These are phyloP conservation scores for Morone saxatilis DNA, from an alignment of 2,113 vertebrate genomes.

Conservation along the genomic window DNA sequence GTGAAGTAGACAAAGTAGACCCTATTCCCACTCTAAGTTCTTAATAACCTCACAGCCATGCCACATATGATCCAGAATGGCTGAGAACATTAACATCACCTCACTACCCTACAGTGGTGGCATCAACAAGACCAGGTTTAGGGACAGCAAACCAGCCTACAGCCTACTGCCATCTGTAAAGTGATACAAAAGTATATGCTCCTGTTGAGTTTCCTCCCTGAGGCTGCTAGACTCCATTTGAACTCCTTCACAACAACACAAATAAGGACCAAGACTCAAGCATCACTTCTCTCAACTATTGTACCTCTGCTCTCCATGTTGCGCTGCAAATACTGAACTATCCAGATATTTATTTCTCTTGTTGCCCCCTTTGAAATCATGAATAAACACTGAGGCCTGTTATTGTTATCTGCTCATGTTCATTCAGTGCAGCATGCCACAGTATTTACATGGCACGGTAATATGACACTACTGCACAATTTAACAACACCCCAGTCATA, in stretches of 20 bases:
- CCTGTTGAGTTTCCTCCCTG: conserved; percentile 11
- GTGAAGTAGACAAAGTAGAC: not conserved
- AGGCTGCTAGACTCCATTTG: conserved; percentile 26
- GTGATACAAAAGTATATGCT: conserved; percentile 20
- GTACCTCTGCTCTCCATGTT: not conserved
- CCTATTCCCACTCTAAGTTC: no score
- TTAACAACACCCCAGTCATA: not conserved
- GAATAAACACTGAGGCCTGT: conserved; percentile 1
- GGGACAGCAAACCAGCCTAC: not conserved
- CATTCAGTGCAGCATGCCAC: not conserved
- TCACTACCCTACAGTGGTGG: not conserved
- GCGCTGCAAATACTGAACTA: not conserved
- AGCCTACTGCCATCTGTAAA: conserved; percentile 18
- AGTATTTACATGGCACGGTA: conserved; percentile 5
- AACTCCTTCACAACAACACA: conserved; percentile 23
- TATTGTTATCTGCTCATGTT: not conserved
- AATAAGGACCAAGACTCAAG: conserved; percentile 3
- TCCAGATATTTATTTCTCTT: conserved; percentile 22
- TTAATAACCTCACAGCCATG: not conserved
- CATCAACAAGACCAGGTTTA: not conserved
- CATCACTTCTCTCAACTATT: conserved; percentile 13
- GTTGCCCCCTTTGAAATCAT: not conserved
- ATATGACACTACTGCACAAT: not conserved
- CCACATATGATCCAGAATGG: not conserved
- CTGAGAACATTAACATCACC: conserved; percentile 5